These are phyloP conservation scores for Noctuana brunneofusca DNA, from an alignment of 2,888 invertebrate genomes.

Conservation along the genomic window DNA sequence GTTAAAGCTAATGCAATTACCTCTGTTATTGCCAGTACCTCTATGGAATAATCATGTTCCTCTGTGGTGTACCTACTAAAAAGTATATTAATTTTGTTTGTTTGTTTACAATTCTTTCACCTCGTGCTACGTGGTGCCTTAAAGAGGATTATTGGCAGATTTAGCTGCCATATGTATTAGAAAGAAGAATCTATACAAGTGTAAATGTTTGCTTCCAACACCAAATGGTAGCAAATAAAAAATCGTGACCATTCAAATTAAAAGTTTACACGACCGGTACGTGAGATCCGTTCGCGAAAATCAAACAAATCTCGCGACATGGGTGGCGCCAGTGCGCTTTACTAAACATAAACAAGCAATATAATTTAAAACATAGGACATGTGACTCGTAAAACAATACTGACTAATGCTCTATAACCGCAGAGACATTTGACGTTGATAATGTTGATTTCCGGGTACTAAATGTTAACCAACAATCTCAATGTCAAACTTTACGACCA, in stretches of 20 bases:
- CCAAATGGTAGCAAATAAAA: conserved; percentile 40
- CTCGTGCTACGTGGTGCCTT: not conserved
- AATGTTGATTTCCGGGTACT: conserved; percentile 69
- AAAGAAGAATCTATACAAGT: not conserved
- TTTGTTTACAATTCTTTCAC: too few species aligned
- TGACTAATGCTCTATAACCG: conserved; percentile 60
- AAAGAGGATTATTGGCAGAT: not conserved
- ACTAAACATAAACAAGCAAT: conserved; percentile 40
- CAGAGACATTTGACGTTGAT: conserved; percentile 53
- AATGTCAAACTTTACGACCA: conserved; percentile 75
- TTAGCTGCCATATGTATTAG: not conserved
- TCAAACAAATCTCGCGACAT: conserved; percentile 54
- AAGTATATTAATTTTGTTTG: too few species aligned
- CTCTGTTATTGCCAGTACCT: too few species aligned
- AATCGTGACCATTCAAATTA: conserved; percentile 61
- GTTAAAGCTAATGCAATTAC: too few species aligned
- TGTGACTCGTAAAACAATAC: conserved; percentile 53
- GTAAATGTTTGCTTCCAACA: conserved; percentile 18
- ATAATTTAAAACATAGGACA: conserved; percentile 43
- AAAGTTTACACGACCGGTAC: conserved; percentile 57
- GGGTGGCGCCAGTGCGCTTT: conserved; percentile 68
- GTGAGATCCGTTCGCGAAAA: conserved; percentile 63
- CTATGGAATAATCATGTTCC: too few species aligned
- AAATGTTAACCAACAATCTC: conserved; percentile 71
- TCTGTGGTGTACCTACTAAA: too few species aligned